Base-by-base conservation (phyloP, 2,113 vertebrate species). In the Ellobius talpinus region DNA sequence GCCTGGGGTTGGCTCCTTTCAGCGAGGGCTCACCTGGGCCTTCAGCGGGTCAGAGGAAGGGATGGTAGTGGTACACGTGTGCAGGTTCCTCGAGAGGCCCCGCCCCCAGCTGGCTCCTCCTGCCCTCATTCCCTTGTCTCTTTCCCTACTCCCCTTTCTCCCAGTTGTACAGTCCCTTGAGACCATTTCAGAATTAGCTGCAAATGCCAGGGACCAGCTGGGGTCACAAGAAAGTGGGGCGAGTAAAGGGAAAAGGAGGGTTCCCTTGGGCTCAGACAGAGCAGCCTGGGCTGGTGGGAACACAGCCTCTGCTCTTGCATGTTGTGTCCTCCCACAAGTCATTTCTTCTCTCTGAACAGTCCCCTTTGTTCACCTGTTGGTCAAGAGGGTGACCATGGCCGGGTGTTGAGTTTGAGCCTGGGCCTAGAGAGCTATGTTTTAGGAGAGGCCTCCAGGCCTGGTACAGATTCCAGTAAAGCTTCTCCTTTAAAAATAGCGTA, bases 121-220 rank as follows among this genome's bases (percentile, higher is more conserved):
- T 16, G 12, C 21, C 26, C 55, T 76, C 31, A 0, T 76, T 81
- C 45, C 66, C 26, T 11, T 61, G 39, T 17, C 23, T 58, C 5
- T 66, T 90, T 29, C 52, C 63, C 85, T 31, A 70, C 50, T 90
- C 31, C 66, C 17, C 16, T 39, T 61, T 36, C 19, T 47, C 65
- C 52, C 47, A 86, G 76, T 88, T 95, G 66, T 72, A 17, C 6
- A 42, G 90, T 86, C 50, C 66, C 91, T n/a, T 11, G 81, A 78
- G 96, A 74, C 21, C 5, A 3, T 96, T 85, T 95, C 97, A 90
- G 79, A 50, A 24, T 45, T 13, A 31, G 74, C 31, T 89, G 73
- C 17, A 65, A 78, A 65, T 42, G 73, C 86, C 86, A 85, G 85
- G 88, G 74, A 50, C 21, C 79, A 73, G 72, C 65, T 45, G 72